Base-by-base conservation (phyloP, 92 coral and sea anemone genomes). In the Galaxea fascicularis region DNA sequence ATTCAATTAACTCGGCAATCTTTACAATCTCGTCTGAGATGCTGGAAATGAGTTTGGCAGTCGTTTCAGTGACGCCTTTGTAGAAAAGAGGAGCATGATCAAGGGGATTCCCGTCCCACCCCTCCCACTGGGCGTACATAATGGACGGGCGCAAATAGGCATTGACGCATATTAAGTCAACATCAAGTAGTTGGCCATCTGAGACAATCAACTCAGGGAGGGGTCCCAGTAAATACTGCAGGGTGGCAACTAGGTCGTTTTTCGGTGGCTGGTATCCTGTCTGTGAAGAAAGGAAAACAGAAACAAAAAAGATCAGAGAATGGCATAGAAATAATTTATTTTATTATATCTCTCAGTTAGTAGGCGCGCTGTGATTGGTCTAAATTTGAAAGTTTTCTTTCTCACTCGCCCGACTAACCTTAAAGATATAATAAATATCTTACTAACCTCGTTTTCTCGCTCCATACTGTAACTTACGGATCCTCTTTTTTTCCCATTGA, bases 101-200 rank as follows among this genome's bases (percentile, higher is more conserved):
- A 18, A 92, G 28, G 27, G 95, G 93, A 8, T 21, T 71, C 21
- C 93, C 91, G 53, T 92, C 89, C 95, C 95, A 92, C 64, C 80
- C 85, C 52, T 53, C 71, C 95, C 95, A 92, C 29, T 79, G 87
- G 30, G 64, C 89, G 53, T 90, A 87, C 25, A 87, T 72, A 28
- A 92, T 89, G 49, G 90, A n/a, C 20, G 95, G 78, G 79, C 89
- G 91, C 18, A 86, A 56, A 63, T 67, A 89, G 58, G 84, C 91
- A 41, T 89, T 58, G 24, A 58, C 20, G 64, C 22, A 58, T 5
- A 58, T 24, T 58, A n/a, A 21, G 22, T 58, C 20, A 58, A 58
- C 10, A 17, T 17, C 20, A 24, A 63, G 68, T 9, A 10, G n/a
- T 9, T 12, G 70, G 16, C 29, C 20, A 1, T 30, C 70, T 65